Conservation (phyloP, 2,888 invertebrate species). For the Caenorhabditis afra region DNA sequence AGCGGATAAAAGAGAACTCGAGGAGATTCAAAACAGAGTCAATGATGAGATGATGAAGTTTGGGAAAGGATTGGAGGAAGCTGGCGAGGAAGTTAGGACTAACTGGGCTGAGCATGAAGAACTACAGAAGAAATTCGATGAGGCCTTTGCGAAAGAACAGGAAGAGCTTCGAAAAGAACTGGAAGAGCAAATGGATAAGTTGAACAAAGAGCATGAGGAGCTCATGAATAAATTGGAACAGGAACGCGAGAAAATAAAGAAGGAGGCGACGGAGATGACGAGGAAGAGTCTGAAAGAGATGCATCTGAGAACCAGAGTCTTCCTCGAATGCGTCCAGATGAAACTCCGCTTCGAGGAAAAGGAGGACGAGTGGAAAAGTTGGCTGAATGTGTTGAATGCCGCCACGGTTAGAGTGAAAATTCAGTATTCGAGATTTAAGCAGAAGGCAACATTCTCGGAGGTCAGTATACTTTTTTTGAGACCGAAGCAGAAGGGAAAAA, state of each 20-base stretch:
- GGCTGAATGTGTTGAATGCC: neutral
- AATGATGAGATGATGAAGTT: too few relatives aligned
- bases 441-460: too few relatives aligned
- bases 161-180: too few relatives aligned
- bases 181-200: neutral
- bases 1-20: too few relatives aligned
- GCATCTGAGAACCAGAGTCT: neutral
- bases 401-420: neutral
- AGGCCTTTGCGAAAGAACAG: neutral
- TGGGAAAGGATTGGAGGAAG: neutral
- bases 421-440: neutral
- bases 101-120: neutral
- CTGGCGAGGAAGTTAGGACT: neutral
- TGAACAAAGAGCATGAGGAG: neutral
- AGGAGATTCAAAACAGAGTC: too few relatives aligned
- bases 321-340: slow-evolving; percentile 1
- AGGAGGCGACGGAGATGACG: neutral
- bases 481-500: too few relatives aligned
- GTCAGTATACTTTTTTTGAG: too few relatives aligned
- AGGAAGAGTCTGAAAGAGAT: neutral
- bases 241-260: slow-evolving; percentile 6
- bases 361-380: slow-evolving; percentile 20
- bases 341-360: slow-evolving; percentile 8
- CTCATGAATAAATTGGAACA: neutral
- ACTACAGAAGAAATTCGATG: neutral